A percentile compares a stretch with the other conserved stretches of the same genome.
phyloP scores from a whole-genome alignment of 2,888 invertebrate genomes.

The Trissonchulus latispiculum region DNA sequence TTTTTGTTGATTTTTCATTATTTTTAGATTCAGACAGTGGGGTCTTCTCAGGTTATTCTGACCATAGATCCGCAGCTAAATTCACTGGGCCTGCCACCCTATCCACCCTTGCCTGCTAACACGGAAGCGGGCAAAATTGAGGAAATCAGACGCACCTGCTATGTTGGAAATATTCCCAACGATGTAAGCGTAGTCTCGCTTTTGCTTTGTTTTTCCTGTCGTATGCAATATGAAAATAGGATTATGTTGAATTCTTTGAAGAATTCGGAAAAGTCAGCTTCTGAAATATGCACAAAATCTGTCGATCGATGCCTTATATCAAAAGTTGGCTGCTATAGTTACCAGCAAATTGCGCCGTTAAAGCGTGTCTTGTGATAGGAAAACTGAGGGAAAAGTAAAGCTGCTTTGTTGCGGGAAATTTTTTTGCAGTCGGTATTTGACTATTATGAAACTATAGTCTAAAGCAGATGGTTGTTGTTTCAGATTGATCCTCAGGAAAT shows the following conservation, averaged over 20 bases:
- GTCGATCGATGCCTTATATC: too few relatives aligned
- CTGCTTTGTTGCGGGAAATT: too few relatives aligned
- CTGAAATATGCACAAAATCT: too few relatives aligned
- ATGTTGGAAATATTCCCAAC: constrained; percentile 63
- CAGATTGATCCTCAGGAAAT: constrained; percentile 60
- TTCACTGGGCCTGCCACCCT: constrained; percentile 63
- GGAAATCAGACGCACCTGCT: constrained; percentile 83
- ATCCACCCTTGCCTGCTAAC: constrained; percentile 77
- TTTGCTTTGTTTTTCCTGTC: too few relatives aligned
- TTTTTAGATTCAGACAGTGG: constrained; percentile 36
- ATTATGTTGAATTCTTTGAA: too few relatives aligned
- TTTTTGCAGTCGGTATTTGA: background rate
- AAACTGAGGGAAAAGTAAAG: too few relatives aligned
- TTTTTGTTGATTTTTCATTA: too few relatives aligned
- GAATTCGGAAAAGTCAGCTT: too few relatives aligned
- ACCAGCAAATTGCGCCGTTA: too few relatives aligned
- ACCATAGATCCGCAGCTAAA: constrained; percentile 72
- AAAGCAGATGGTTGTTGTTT: constrained; percentile 30
- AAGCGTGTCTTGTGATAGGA: too few relatives aligned
- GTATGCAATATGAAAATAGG: too few relatives aligned
- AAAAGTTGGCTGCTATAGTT: too few relatives aligned
- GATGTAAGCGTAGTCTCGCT: constrained; percentile 25
- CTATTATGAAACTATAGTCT: background rate
- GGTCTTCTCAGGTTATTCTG: constrained; percentile 20
- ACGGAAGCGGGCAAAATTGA: constrained; percentile 61